phyloP scores from a whole-genome alignment of 2,888 invertebrate genomes.

The Oscheius myriophilus region DNA sequence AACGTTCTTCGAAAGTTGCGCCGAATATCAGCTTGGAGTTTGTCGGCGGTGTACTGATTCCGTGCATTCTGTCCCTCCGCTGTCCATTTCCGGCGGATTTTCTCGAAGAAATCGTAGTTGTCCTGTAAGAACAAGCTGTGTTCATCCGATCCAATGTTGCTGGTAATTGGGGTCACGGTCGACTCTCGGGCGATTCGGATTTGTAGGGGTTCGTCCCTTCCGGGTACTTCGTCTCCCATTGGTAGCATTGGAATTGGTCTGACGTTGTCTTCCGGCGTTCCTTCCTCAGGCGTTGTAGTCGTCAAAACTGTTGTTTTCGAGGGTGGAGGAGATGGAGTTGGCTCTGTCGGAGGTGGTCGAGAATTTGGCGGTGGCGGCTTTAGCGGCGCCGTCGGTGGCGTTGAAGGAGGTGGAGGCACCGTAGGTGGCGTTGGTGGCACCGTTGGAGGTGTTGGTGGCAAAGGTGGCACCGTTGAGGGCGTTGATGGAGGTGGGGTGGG shows the following conservation, averaged over 20 bases:
- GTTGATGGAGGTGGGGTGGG: background rate
- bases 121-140: background rate
- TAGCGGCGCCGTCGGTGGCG: background rate
- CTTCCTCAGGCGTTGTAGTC: background rate
- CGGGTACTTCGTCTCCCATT: no score
- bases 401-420: background rate
- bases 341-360: background rate
- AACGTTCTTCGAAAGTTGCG: conserved; percentile 21
- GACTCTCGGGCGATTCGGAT: background rate
- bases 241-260: background rate
- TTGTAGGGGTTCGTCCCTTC: no score
- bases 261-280: background rate
- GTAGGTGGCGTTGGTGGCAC: background rate
- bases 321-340: background rate
- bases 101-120: background rate
- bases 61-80: background rate
- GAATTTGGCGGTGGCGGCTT: background rate
- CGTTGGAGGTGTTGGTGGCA: no score
- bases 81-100: background rate
- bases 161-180: background rate
- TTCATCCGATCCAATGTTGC: background rate
- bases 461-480: background rate
- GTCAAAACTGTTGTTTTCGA: background rate
- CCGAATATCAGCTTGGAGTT: conserved; percentile 10
- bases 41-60: conserved; percentile 20